Conservation (phyloP, 2,113 vertebrate species). For the Callocephalon fimbriatum region DNA sequence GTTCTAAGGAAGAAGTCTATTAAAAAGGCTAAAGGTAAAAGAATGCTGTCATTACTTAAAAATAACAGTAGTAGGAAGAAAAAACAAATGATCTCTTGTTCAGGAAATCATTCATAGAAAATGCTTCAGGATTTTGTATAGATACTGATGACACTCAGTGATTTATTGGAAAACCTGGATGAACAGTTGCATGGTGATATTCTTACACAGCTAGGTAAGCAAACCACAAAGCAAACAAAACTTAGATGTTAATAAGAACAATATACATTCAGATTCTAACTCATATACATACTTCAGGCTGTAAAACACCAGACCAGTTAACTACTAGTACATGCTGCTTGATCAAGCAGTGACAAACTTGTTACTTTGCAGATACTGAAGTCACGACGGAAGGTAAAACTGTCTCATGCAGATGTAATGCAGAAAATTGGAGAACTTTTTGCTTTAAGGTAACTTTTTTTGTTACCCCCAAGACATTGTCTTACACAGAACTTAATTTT, state of each 20-base stretch:
- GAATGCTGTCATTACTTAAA: background rate
- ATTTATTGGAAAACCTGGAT: background rate
- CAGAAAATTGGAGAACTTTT: conserved; percentile 98
- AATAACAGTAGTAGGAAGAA: background rate
- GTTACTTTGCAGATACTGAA: conserved; percentile 85
- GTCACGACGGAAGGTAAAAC: conserved; percentile 88
- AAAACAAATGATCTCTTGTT: background rate
- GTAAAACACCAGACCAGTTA: background rate
- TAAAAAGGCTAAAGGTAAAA: background rate
- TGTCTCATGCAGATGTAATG: conserved; percentile 96
- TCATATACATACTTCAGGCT: background rate
- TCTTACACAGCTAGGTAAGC: background rate
- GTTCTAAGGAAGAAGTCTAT: background rate
- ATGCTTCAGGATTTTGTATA: background rate
- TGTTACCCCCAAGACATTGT: background rate
- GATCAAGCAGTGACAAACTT: background rate
- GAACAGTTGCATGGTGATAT: background rate
- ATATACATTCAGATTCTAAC: background rate
- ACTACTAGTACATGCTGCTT: background rate
- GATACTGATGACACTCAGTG: background rate
- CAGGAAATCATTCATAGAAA: background rate
- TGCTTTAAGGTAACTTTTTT: conserved; percentile 83
- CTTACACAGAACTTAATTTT: background rate
- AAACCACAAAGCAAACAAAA: background rate
- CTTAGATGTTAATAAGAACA: background rate